Conservation (phyloP, 2,113 vertebrate genomes). For the Menura novaehollandiae region DNA sequence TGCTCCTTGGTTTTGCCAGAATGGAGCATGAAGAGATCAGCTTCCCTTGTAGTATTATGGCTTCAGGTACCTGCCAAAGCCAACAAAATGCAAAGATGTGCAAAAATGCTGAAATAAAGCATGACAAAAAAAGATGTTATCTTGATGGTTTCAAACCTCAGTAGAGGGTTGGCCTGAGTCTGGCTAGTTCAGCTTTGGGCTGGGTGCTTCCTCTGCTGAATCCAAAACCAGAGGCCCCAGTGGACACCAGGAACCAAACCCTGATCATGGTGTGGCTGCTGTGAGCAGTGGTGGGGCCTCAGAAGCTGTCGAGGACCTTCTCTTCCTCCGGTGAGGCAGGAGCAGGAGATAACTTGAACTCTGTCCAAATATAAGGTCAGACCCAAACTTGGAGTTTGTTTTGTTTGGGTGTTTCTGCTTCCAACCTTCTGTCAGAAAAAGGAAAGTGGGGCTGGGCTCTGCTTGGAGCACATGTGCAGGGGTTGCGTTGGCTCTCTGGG, state of each 20-base stretch:
- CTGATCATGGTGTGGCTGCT: neutral
- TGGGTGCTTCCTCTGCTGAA: neutral
- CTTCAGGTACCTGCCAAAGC: conserved; percentile 24
- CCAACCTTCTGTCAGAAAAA: neutral
- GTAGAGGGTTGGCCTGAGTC: neutral
- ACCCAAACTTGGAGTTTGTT: neutral
- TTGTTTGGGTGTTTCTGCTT: neutral
- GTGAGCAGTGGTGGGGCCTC: neutral
- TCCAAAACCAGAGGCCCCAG: neutral
- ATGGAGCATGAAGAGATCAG: neutral
- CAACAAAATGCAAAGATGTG: neutral
- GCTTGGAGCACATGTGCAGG: neutral
- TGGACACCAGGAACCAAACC: neutral
- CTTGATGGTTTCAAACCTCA: neutral
- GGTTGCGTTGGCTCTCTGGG: neutral
- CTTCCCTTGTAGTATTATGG: neutral
- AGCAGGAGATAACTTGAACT: neutral
- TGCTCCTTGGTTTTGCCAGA: neutral
- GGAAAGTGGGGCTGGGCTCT: neutral
- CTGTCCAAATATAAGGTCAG: neutral
- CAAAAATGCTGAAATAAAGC: neutral
- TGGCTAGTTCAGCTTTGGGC: neutral
- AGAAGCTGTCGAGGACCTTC: neutral
- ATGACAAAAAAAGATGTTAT: neutral
- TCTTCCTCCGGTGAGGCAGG: neutral